Evolutionary conservation across 2,888 invertebrate genomes (phyloP).

Genomic region (Thysanoteuthis rhombus): DNA sequence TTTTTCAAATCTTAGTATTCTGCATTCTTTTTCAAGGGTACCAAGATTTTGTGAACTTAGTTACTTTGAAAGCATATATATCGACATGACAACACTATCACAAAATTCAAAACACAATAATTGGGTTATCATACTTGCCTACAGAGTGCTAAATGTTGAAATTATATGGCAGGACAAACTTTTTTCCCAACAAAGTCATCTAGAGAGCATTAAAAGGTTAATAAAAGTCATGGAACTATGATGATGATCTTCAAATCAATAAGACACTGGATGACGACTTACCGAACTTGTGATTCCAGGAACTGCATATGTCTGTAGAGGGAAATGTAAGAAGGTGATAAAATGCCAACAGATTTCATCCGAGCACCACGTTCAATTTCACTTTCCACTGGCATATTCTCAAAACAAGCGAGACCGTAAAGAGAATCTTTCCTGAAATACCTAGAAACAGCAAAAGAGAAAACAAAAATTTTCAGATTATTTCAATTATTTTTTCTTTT

Average conservation of each 20-base stretch:
- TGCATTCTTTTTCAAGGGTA: no score
- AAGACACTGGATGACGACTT: constrained; percentile 29
- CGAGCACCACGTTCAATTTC: constrained; percentile 68
- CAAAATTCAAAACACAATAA: no score
- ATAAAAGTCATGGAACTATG: no score
- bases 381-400: constrained; percentile 68
- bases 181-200: no score
- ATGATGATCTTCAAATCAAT: background rate
- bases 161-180: no score
- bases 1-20: no score
- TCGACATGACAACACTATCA: no score
- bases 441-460: constrained; percentile 48
- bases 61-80: no score
- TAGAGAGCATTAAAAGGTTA: no score
- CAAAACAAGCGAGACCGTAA: constrained; percentile 69
- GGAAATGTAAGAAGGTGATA: constrained; percentile 67
- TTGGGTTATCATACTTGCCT: no score
- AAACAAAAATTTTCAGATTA: background rate
- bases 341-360: constrained; percentile 69
- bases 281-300: constrained; percentile 68
- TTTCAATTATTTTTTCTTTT: background rate
- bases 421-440: constrained; percentile 67
- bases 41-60: no score
- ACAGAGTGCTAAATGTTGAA: no score
- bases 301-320: constrained; percentile 68